Base-by-base conservation (phyloP, 2,113 vertebrate genomes). In the Microcebus murinus region DNA sequence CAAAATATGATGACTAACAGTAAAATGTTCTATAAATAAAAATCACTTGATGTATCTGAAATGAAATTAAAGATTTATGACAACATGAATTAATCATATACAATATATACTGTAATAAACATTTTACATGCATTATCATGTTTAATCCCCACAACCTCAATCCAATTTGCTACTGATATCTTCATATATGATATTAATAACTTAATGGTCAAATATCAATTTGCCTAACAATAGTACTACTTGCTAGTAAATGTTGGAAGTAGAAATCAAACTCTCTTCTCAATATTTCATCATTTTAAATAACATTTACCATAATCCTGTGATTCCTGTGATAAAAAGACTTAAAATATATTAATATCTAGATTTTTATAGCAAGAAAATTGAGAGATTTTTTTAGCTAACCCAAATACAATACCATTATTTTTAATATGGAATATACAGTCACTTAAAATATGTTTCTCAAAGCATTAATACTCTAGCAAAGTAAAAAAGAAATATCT, bases 401-500 rank as follows among this genome's bases (percentile, higher is more conserved):
- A 90, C 74, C 6, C 4, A 87, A 90, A 87, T 82, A 34, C 1
- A 95, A 79, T 67, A 57, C 6, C 1, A 67, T 0, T 12, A 67
- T 42, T 93, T 97, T 91, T 17, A 39, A 82, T 42, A 50, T 82
- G 6, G 0, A 73, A 45, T 79, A 42, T 45, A 6, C 17, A 95
- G 17, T 52, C 23, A 6, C 90, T 94, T 14, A 85, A 7, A 86
- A 91, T 29, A 34, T 90, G 3, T 65, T 91, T 76, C 39, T 86
- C 34, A 77, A 90, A 67, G 36, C 21, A 71, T 42, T 61, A n/a
- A 86, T 71, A 71, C 6, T 84, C 8, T 3, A 70, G 14, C 23
- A 83, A 29, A 77, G 29, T 20, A 70, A 86, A 89, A 63, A 11
- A 81, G 42, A 86, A 79, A 83, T 80, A 34, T 52, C 63, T 90